Base-by-base conservation (phyloP, 2,797 vertebrate genomes). In the Acrossocheilus wenchowensis region DNA sequence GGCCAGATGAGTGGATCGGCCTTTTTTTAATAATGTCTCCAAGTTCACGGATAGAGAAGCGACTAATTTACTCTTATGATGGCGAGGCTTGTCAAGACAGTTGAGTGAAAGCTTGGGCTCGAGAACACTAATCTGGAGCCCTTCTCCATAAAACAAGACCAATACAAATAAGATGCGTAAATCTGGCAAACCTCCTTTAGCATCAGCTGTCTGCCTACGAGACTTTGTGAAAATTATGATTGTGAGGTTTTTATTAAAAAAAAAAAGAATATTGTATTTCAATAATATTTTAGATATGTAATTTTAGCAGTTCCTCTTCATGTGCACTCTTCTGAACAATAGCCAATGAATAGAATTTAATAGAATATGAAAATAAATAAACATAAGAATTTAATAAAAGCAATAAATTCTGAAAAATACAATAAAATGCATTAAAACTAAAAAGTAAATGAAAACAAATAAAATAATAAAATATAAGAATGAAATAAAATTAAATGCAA, bases 1-100 rank as follows among this genome's bases (percentile, higher is more conserved):
- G 90, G 86, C 91, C 92, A 90, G 92, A 94, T 92, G 91, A 94
- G 93, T 91, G 92, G 90, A 91, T 93, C 88, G 88, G 89, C 90
- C 92, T 93, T 93, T 93, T 92, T 90, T 91, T 86, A 91, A 91
- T 90, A 88, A 57, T 39, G 82, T 86, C 89, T 92, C 79, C 69
- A 85, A 14, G 64, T 88, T 86, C 86, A 89, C 69, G 81, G 88
- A 87, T 83, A 91, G 90, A 93, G 91, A 92, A 77, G 84, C 91
- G 89, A 93, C 91, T 91, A 90, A 94, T 93, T 90, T 84, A 89
- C 78, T 62, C n/a, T 77, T 72, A 68, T 30, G 71, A 78, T 78
- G 57, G 6, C 0, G 74, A 48, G 75, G 74, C 71, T 48, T n/a
- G 60, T 81, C 72, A 36, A 48, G 36, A 64, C 72, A n/a, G 71